These are phyloP conservation scores for Calidris pygmaea DNA, from an alignment of 2,113 vertebrate species.

Conservation along the genomic window DNA sequence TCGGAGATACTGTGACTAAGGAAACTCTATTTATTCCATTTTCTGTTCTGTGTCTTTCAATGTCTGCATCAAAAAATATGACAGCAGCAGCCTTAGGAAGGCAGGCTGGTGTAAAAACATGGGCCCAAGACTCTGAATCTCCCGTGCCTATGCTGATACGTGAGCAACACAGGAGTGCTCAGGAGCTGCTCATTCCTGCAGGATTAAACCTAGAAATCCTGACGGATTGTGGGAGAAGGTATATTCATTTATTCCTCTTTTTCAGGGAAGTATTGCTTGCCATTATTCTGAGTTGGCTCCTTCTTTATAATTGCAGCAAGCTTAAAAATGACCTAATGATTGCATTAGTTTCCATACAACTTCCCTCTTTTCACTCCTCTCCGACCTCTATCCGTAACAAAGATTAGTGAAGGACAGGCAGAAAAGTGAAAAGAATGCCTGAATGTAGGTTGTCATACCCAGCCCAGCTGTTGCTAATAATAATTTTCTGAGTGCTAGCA, in stretches of 20 bases:
- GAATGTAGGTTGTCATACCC: conserved; percentile 41
- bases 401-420: conserved; percentile 38
- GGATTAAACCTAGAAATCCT: not conserved
- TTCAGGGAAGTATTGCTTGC: conserved; percentile 5
- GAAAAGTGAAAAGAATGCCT: conserved; percentile 33
- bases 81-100: not conserved
- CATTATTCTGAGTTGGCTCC: conserved; percentile 21
- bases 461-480: conserved; percentile 58
- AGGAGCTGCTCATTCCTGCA: not conserved
- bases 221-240: not conserved
- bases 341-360: conserved; percentile 47
- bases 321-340: conserved; percentile 56
- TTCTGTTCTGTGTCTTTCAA: not conserved
- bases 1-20: not conserved
- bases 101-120: not conserved
- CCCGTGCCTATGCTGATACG: not conserved
- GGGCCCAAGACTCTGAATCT: not conserved
- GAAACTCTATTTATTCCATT: not conserved
- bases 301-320: conserved; percentile 42
- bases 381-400: conserved; percentile 21
- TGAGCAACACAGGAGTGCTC: not conserved
- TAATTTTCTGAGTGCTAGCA: conserved; percentile 39
- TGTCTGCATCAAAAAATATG: not conserved
- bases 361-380: conserved; percentile 29
- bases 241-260: not conserved